Base-by-base conservation (phyloP, 1,140 invertebrate species). In the Nebria ingens region DNA sequence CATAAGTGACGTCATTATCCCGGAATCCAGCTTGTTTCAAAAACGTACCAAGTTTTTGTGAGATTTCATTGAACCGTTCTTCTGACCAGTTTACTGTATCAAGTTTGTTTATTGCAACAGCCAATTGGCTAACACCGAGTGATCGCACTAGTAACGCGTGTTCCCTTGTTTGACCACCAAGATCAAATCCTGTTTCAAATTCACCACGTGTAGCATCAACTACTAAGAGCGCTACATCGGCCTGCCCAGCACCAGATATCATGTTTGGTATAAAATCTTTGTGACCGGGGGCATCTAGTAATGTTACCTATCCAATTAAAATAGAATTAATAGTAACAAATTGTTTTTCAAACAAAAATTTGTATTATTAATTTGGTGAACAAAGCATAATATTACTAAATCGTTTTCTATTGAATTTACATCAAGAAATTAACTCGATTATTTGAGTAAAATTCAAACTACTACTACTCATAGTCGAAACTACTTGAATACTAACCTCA, bases 261-360 rank as follows among this genome's bases (percentile, higher is more conserved):
- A 99, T 98, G 66, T 98, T 98, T 1, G 97, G 96, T 66, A 99
- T 98, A 68, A 99, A 99, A 73, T 99, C 85, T 76, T 89, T 94
- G 71, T 99, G 97, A 0, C 97, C 97, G 2, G 97, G 97, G 52
- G 96, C 95, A 80, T 99, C 97, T 19, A 99, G 71, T 45, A 99
- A 73, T 2, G 87, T 91, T 1, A 96, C 80, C 57, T 70, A 29
- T 9, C 54, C n/a, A 58, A n/a, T n/a, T n/a, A n/a, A n/a, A n/a
- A n/a, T n/a, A 11, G 29, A 38, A 11, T 38, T 38, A 11, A n/a
- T 38, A 9, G n/a, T 11, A 38, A 38, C 9, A 38, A n/a, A 9
- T 38, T 9, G 9, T 38, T 38, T 38, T 53, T 25, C 15, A 53
- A 53, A 3, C 34, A 2, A 53, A 25, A 22, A 22, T 19, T 20